Base-by-base conservation (phyloP, 2,888 invertebrate species). In the Limulus polyphemus region DNA sequence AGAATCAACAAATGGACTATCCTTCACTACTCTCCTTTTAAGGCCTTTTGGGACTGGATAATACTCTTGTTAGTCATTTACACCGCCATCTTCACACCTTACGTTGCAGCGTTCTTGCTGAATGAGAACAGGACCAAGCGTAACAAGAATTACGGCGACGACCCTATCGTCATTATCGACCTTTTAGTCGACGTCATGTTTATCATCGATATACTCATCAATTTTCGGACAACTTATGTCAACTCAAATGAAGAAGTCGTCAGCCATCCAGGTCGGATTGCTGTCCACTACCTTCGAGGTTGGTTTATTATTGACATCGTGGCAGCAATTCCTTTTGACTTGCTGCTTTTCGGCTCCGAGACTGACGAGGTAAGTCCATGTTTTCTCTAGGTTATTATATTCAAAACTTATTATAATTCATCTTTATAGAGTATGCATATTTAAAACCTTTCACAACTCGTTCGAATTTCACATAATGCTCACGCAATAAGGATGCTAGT, bases 41-140 rank as follows among this genome's bases (percentile, higher is more conserved):
- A 95, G 82, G 92, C 97, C 73, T 93, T 90, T 74, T 98, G 98
- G 97, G 97, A 98, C 82, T 98, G 97, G 98, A 85, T 97, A 77
- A 97, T 97, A 65, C 75, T 82, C 54, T 84, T 98, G 73, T 83
- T 98, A 72, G 98, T 98, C 74, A 91, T 98, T 82, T 99, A 99
- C 81, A 99, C 98, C 71, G 98, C 98, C 74, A 93, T 98, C 79
- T 93, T 95, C 79, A 98, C 98, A 70, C 98, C 98, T 55, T 98
- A 98, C 79, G 94, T 94, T 71, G 98, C 98, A 70, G 97, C 97
- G 72, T 98, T 98, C 81, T 84, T 97, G 75, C 86, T 98, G 71
- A 90, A 89, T 77, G 93, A 94, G 79, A 87, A 87, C 77, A 87
- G 86, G 84, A 83, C 78, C 83, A 87, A 86, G 75, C 81, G 80